Evolutionary conservation across 2,113 vertebrate species (phyloP).

Genomic region (Felis chaus): DNA sequence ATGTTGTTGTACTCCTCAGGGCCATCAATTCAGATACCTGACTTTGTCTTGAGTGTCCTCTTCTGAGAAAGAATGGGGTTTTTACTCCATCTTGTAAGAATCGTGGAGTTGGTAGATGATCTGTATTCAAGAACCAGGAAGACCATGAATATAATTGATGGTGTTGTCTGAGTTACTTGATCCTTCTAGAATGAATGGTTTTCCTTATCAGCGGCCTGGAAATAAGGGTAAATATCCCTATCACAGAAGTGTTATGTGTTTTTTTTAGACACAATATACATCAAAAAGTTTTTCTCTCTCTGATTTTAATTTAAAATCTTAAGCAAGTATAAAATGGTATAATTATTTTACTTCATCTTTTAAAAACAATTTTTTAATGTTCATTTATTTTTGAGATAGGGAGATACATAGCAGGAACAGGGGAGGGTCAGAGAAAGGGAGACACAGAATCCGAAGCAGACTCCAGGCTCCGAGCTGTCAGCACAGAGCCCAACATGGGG

Average conservation of each 20-base stretch:
- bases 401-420: too few species aligned
- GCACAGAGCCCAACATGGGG: too few species aligned
- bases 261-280: background rate
- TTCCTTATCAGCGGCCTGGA: background rate
- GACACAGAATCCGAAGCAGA: too few species aligned
- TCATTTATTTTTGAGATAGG: too few species aligned
- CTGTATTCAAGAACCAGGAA: background rate
- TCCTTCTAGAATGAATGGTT: background rate
- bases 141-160: background rate
- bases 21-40: background rate
- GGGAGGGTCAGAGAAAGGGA: too few species aligned
- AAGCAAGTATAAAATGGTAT: background rate
- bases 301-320: background rate
- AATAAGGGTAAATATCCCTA: background rate
- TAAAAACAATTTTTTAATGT: too few species aligned
- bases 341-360: background rate
- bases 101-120: background rate
- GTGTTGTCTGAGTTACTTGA: background rate
- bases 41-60: background rate
- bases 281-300: background rate
- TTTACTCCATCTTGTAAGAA: background rate
- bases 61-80: background rate
- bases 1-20: background rate
- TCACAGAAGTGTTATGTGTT: background rate
- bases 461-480: too few species aligned